These are phyloP conservation scores for Formica exsecta DNA, from an alignment of 1,140 invertebrate genomes.

Conservation along the genomic window DNA sequence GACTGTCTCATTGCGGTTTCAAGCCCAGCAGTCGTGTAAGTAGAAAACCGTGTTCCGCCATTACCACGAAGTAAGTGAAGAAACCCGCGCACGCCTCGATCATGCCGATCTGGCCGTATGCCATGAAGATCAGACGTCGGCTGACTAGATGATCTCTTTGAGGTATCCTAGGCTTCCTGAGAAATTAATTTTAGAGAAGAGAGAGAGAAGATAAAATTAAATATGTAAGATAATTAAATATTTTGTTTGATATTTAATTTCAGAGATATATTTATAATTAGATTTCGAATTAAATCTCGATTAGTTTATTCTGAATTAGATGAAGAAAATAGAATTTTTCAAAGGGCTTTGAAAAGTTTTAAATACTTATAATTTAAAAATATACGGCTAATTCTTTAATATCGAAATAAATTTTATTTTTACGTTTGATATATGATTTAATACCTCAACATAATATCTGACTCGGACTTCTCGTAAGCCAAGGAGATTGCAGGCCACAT, in stretches of 20 bases:
- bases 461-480: slow-evolving; percentile 99
- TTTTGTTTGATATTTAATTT: background rate
- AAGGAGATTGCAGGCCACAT: slow-evolving; percentile 99
- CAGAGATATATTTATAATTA: background rate
- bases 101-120: slow-evolving; percentile 95
- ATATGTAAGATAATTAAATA: slow-evolving; percentile 4
- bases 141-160: slow-evolving; percentile 93
- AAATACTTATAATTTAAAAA: background rate
- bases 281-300: background rate
- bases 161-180: slow-evolving; percentile 92
- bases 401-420: background rate
- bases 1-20: slow-evolving; percentile 92
- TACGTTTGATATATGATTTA: background rate
- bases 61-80: slow-evolving; percentile 94
- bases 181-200: background rate
- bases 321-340: background rate
- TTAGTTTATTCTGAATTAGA: background rate
- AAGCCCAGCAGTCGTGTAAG: slow-evolving; percentile 90
- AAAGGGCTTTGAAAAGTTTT: background rate
- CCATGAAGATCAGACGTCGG: slow-evolving; percentile 90
- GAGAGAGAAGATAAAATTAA: background rate
- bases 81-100: slow-evolving; percentile 96
- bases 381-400: background rate
- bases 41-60: slow-evolving; percentile 94
- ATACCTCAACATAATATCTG: slow-evolving; percentile 96